Evolutionary conservation across 2,888 invertebrate genomes (phyloP).

Genomic region (Troglohyphantes excavatus): DNA sequence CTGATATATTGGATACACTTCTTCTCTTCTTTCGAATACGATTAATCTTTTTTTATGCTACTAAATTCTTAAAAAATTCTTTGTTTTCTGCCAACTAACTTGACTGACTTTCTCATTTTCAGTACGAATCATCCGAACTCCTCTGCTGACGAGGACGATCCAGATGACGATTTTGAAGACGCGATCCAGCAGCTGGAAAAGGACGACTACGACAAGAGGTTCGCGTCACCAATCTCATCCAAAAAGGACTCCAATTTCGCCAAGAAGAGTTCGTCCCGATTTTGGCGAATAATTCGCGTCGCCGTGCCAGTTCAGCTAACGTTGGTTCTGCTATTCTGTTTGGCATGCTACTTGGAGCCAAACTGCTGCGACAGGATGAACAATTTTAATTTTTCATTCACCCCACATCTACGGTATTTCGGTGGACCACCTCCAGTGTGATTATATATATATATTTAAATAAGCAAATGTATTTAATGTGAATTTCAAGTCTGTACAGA

Average conservation of each 20-base stretch:
- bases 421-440: conserved; percentile 91
- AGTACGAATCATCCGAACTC: conserved; percentile 45
- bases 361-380: conserved; percentile 91
- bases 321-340: conserved; percentile 88
- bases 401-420: conserved; percentile 90
- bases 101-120: neutral
- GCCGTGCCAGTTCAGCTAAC: conserved; percentile 88
- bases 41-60: no score
- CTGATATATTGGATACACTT: no score
- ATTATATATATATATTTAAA: neutral
- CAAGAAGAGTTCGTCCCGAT: conserved; percentile 84
- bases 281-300: conserved; percentile 88
- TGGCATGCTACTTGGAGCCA: conserved; percentile 89
- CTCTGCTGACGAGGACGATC: conserved; percentile 56
- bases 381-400: conserved; percentile 88
- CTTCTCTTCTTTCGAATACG: no score
- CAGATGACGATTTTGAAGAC: conserved; percentile 74
- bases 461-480: neutral
- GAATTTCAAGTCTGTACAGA: neutral
- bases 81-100: neutral
- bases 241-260: neutral
- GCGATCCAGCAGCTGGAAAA: conserved; percentile 43
- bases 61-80: neutral
- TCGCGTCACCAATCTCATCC: neutral
- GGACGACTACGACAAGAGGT: neutral